These are phyloP conservation scores for Vanacampus margaritifer DNA, from an alignment of 2,113 vertebrate genomes.

Conservation along the genomic window DNA sequence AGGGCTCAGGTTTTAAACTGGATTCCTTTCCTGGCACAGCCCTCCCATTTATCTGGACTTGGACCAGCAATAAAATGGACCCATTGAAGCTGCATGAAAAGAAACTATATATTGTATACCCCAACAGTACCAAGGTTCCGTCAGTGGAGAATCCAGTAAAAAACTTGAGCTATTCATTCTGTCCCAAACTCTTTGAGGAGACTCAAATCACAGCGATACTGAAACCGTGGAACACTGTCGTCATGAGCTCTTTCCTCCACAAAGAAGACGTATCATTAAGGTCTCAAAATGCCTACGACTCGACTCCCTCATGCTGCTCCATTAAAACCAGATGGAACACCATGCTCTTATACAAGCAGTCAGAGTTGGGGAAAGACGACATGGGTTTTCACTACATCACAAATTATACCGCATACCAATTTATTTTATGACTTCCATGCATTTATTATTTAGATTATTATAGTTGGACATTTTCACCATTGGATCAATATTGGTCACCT, in stretches of 20 bases:
- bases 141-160: conserved; percentile 11
- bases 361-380: conserved; percentile 10
- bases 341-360: conserved; percentile 24
- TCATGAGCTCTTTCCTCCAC: conserved; percentile 53
- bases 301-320: conserved; percentile 43
- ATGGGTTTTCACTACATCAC: conserved; percentile 33
- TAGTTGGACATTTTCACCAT: background rate
- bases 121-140: background rate
- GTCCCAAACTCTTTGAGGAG: conserved; percentile 33
- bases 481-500: background rate
- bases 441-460: background rate
- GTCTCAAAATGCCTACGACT: conserved; percentile 66
- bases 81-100: background rate
- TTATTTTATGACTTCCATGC: background rate
- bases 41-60: background rate
- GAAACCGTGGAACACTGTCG: conserved; percentile 61
- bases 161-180: conserved; percentile 26
- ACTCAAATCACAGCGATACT: conserved; percentile 19
- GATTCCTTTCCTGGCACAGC: background rate
- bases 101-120: background rate
- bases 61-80: background rate
- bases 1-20: conserved; percentile 4
- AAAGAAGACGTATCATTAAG: conserved; percentile 66
- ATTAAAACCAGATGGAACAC: conserved; percentile 63
- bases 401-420: background rate